Base-by-base conservation (phyloP, 2,113 vertebrate genomes). In the Proterorhinus semilunaris region DNA sequence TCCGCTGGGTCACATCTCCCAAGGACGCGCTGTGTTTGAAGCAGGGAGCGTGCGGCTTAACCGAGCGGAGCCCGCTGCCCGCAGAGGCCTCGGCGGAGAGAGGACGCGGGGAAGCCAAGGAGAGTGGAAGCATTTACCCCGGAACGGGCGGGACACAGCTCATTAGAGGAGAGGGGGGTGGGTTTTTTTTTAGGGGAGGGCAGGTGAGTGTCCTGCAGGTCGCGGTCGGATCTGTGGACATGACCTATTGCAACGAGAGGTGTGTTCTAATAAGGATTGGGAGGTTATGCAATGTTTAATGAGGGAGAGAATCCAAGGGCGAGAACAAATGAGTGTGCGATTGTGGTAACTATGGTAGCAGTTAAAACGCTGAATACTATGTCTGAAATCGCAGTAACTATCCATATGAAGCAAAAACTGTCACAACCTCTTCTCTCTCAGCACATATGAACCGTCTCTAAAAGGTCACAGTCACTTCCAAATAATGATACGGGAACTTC, bases 31-130 rank as follows among this genome's bases (percentile, higher is more conserved):
- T 78, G 80, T 84, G 79, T 88, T 90, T 90, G 83, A 83, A 86
- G 80, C 75, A 75, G 69, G 62, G 77, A n/a, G 86, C 86, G 86
- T 82, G 82, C 82, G 80, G 78, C 69, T 83, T 82, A 90, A 82
- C 83, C 80, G 87, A 87, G 83, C 82, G 50, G 76, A 81, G 75
- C 81, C 86, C 79, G 83, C 84, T 85, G 88, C 84, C 81, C 83
- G 80, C 71, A 69, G 54, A 81, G 72, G 72, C 74, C 86, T 80
- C 86, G 65, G 84, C 83, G 81, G 84, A 81, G 63, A 76, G 68
- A 87, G 82, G 76, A 87, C 68, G 83, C 77, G 72, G 87, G 82
- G 73, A 21, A 83, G 63, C 64, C 75, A 43, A 17, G 69, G 36
- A 66, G 70, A 62, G 57, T 36, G 13, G 45, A 12, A 68, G 54